Evolutionary conservation across 2,888 invertebrate species (phyloP), one percentile per base, ranked within the genome.

Genomic region (Agonopterix arenella): DNA sequence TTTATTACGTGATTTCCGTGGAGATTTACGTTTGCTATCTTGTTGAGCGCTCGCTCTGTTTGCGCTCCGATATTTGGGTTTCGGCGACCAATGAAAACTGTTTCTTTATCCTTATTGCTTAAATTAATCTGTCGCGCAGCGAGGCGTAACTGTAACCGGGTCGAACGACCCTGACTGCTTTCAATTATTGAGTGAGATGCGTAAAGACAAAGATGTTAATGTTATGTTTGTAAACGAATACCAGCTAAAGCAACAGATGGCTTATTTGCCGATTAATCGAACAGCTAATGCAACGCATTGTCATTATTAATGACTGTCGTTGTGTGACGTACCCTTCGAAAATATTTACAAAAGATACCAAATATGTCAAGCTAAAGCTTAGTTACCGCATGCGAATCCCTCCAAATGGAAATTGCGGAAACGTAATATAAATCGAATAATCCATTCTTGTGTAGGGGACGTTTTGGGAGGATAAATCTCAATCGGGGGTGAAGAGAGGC

Each of bases 401-500:
- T 84, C 79, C 73, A 72, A 80, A 80, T 80, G 76, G 82, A 78
- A 84, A 84, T 83, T 80, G 80, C 84, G 86, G 84, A 88, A 88
- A 89, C 84, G 81, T 83, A 86, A 86, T 88, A 86, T 85, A 88
- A 88, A 86, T 84, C 83, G 84, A 77, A 86, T 88, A 85, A 88
- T 83, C 80, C 76, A 80, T 77, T 83, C 72, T 76, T 70, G 73
- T 76, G 76, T 73, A 75, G 83, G 88, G 85, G 81, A 78, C 72
- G 75, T 81, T 85, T 83, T 70, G 80, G 79, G 77, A 72, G 82
- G 80, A 85, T 84, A 83, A 84, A 84, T 85, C 82, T 85, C 77
- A 80, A 84, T 85, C 78, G 83, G 84, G 85, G 88, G 84, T 74
- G 82, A 76, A 71, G 77, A 60, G 76, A 60, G 74, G 61, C 59